Conservation (phyloP, 1,140 invertebrate genomes). For the Spodoptera frugiperda region DNA sequence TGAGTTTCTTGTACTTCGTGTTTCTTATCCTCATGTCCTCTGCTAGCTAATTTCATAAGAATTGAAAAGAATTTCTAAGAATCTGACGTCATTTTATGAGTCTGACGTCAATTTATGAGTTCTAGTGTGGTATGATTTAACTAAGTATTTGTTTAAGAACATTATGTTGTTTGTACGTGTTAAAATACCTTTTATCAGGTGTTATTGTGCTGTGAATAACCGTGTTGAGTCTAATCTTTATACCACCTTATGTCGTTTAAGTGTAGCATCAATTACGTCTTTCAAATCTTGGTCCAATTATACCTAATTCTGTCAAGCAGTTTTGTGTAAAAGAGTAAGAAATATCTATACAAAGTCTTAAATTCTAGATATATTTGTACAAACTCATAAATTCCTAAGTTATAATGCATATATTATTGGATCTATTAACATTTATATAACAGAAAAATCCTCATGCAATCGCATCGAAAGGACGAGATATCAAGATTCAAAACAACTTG, state of each 20-base stretch:
- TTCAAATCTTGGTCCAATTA: not conserved
- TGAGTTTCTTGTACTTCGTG: not conserved
- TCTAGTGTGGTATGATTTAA: not conserved
- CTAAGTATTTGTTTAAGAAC: not conserved
- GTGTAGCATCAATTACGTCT: not conserved
- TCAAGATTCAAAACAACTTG: conserved; percentile 18
- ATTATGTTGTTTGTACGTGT: not conserved
- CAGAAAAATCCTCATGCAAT: too few relatives aligned
- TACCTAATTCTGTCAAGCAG: not conserved
- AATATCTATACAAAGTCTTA: too few relatives aligned
- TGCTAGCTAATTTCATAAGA: not conserved
- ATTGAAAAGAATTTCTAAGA: conserved; percentile 1
- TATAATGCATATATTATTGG: too few relatives aligned
- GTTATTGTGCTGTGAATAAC: not conserved
- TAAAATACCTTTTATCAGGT: not conserved
- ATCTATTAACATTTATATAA: too few relatives aligned
- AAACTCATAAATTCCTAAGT: too few relatives aligned
- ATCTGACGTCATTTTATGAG: conserved; percentile 24
- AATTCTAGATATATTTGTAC: too few relatives aligned
- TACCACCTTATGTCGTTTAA: too few relatives aligned
- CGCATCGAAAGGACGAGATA: too few relatives aligned
- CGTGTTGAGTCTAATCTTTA: too few relatives aligned
- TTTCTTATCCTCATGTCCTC: not conserved
- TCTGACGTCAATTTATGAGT: conserved; percentile 17
- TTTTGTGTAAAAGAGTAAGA: too few relatives aligned